phyloP scores from a whole-genome alignment of 2,888 invertebrate genomes.

The Rambutsinella grinnellia region DNA sequence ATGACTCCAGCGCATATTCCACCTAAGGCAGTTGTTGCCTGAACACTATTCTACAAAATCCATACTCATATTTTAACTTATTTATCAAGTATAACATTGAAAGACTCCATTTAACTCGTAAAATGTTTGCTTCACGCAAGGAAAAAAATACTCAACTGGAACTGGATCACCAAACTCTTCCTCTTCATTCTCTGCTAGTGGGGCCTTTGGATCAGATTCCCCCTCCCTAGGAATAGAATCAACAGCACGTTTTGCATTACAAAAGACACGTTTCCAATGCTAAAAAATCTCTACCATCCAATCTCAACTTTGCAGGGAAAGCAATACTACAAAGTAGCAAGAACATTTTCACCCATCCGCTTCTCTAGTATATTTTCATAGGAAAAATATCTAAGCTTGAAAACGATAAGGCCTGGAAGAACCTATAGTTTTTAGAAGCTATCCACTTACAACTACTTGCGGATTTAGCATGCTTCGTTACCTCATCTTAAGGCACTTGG shows the following conservation, averaged over 20 bases:
- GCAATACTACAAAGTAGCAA: too few relatives aligned
- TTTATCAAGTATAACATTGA: not conserved
- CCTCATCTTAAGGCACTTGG: constrained; percentile 11
- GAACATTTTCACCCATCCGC: not conserved
- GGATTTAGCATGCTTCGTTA: constrained; percentile 45
- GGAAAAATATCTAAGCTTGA: too few relatives aligned
- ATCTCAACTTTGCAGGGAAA: not conserved
- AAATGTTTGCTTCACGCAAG: not conserved
- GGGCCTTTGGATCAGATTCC: constrained; percentile 54
- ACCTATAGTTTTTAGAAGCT: not conserved
- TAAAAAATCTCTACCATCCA: constrained; percentile 20
- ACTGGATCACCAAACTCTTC: constrained; percentile 60
- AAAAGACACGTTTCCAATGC: constrained; percentile 6
- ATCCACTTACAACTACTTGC: constrained; percentile 31
- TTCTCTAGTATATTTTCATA: too few relatives aligned
- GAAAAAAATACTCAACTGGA: constrained; percentile 44
- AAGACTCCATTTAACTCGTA: not conserved
- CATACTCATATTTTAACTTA: too few relatives aligned
- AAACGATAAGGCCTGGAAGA: too few relatives aligned
- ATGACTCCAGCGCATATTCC: constrained; percentile 46
- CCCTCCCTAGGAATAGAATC: constrained; percentile 13
- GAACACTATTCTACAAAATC: constrained; percentile 28
- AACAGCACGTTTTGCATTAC: constrained; percentile 3
- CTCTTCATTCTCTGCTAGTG: constrained; percentile 55
- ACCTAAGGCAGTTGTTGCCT: constrained; percentile 39